Conservation (phyloP, 2,888 invertebrate genomes). For the Tribolium freemani region DNA sequence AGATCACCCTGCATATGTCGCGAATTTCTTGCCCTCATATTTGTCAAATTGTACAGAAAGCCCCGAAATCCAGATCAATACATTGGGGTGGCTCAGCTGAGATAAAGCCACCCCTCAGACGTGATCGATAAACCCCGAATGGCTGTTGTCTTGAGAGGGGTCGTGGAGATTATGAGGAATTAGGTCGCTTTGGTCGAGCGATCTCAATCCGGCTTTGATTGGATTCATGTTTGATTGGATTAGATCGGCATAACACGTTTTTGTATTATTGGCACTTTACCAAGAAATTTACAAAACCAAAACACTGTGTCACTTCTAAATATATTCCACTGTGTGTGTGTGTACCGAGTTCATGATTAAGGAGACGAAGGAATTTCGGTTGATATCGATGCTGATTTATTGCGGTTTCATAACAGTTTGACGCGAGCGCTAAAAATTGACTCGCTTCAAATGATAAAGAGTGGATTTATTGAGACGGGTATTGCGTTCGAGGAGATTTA, state of each 20-base stretch:
- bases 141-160: background rate
- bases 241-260: background rate
- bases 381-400: background rate
- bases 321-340: background rate
- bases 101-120: background rate
- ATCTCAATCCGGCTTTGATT: background rate
- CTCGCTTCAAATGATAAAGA: background rate
- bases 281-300: conserved; percentile 13
- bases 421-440: background rate
- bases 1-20: background rate
- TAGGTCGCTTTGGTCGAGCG: background rate
- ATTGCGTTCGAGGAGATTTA: background rate
- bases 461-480: background rate
- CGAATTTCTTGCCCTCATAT: background rate
- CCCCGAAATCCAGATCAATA: background rate
- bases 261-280: background rate
- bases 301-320: conserved; percentile 18
- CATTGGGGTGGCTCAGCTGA: background rate
- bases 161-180: background rate
- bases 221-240: background rate
- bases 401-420: background rate
- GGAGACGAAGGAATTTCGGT: background rate
- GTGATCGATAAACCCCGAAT: background rate
- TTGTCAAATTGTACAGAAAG: background rate
- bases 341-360: background rate